Evolutionary conservation across 2,888 invertebrate genomes (phyloP), one percentile per base, ranked within the genome.

Genomic region (Synergus laeviventris): DNA sequence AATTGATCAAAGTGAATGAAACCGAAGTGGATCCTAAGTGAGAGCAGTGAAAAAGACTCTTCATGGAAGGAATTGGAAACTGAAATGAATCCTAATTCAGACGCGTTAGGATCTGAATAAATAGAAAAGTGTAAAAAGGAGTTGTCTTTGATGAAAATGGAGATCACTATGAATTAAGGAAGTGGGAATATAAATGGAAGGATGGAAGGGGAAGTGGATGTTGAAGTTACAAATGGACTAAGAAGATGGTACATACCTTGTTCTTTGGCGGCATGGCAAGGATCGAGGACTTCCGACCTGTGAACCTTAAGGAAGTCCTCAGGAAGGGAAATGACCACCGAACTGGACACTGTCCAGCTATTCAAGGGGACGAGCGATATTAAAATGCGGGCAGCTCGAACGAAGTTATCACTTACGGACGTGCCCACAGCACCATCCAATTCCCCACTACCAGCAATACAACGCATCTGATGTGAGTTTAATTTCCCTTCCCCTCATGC

Each of bases 391-490:
- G 81, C 84, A 80, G 82, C 85, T 85, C 85, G 80, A 80, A 83
- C 81, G 84, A 82, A 88, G 83, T 88, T 88, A 88, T 88, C 88
- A 86, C 81, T 78, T 78, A 80, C 83, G 84, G 82, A 84, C 84
- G 82, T 80, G 80, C 45, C 49, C 74, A 73, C 78, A 80, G 83
- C 84, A 81, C 81, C 84, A 84, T 83, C 84, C 83, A 78, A 85
- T 86, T 82, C 83, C 86, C 85, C 85, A 84, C 83, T 83, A 75
- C 62, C 54, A 21, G 14, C 36, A 45, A 42, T 39, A 64, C 38
- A 60, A 74, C 56, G 24, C 60, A 74, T 60, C 74, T 60, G 60
- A 74, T 59, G 54, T 59, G 59, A 59, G 59, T 60, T 60, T 74
- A 60, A 60, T 70, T 62, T 60, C 74, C 54, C 42, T 60, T 74